Conservation (phyloP, 2,888 invertebrate species). For the Drosophila percnosoma region DNA sequence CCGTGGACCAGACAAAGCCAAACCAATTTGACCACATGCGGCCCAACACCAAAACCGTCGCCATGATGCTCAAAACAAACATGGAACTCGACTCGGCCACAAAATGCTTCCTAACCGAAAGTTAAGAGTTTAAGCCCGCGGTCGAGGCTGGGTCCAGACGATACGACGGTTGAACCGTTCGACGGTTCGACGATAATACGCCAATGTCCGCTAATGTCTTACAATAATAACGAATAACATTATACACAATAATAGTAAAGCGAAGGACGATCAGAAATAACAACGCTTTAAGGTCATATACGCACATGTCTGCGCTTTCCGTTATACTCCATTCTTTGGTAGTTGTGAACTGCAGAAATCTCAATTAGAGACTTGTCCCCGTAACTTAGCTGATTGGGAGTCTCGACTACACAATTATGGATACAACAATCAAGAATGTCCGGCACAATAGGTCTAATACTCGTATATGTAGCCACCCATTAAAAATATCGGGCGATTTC, state of each 20-base stretch:
- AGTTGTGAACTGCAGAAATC: conserved; percentile 8
- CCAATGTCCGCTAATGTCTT: conserved; percentile 47
- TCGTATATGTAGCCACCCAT: background rate
- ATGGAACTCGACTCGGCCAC: conserved; percentile 39
- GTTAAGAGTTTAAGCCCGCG: conserved; percentile 6
- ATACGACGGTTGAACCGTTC: background rate
- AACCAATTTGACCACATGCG: conserved; percentile 75
- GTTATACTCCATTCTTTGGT: background rate
- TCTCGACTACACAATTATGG: background rate
- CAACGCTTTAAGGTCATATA: no score
- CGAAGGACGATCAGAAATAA: conserved; percentile 22
- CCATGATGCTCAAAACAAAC: conserved; percentile 67
- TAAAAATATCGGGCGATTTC: background rate
- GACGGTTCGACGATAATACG: conserved; percentile 4
- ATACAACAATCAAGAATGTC: background rate
- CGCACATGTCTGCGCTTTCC: no score
- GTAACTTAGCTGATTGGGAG: no score
- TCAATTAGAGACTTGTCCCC: conserved; percentile 3
- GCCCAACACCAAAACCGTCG: conserved; percentile 74
- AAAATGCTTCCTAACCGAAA: conserved; percentile 21
- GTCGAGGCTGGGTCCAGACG: background rate
- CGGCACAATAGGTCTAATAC: background rate
- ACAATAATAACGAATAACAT: conserved; percentile 33
- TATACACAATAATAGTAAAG: background rate
- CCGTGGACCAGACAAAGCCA: conserved; percentile 67